Conservation (phyloP, 1,140 invertebrate species). For the Hesperophylax magnus region DNA sequence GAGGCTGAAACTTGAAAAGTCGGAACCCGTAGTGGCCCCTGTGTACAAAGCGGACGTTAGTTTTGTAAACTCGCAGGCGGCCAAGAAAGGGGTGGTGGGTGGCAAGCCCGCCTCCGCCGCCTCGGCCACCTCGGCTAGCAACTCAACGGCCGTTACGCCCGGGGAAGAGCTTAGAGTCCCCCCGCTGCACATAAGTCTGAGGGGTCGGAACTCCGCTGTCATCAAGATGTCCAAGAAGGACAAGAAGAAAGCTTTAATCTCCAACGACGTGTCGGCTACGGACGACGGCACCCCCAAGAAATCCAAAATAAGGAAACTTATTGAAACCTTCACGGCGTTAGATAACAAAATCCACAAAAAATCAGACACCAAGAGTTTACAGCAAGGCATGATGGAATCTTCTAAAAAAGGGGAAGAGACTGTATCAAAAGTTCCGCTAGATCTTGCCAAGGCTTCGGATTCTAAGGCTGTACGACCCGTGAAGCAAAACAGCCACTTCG, state of each 20-base stretch:
- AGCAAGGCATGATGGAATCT: background rate
- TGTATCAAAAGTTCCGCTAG: background rate
- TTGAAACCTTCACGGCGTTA: constrained; percentile 60
- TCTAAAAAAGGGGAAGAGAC: too few relatives aligned
- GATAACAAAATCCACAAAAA: constrained; percentile 61
- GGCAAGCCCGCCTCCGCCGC: constrained; percentile 56
- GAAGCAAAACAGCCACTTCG: constrained; percentile 41
- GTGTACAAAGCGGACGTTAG: constrained; percentile 87
- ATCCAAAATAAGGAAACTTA: constrained; percentile 66
- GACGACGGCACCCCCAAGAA: constrained; percentile 64
- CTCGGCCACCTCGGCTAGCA: constrained; percentile 57
- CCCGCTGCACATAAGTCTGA: constrained; percentile 89
- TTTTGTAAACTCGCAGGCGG: constrained; percentile 67
- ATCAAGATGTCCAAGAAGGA: constrained; percentile 87
- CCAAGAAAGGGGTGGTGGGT: constrained; percentile 48
- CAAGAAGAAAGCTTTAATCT: constrained; percentile 72
- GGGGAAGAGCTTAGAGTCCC: constrained; percentile 84
- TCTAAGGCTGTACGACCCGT: background rate
- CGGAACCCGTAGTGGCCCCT: constrained; percentile 80
- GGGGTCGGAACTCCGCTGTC: constrained; percentile 89
- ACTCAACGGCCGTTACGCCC: constrained; percentile 60
- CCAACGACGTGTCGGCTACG: background rate
- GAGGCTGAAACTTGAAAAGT: constrained; percentile 85
- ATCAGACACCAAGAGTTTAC: constrained; percentile 65
- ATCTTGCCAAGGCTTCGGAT: constrained; percentile 20